Evolutionary conservation across 2,113 vertebrate species (phyloP), one percentile per base, ranked within the genome.

Genomic region (Rattus rattus): DNA sequence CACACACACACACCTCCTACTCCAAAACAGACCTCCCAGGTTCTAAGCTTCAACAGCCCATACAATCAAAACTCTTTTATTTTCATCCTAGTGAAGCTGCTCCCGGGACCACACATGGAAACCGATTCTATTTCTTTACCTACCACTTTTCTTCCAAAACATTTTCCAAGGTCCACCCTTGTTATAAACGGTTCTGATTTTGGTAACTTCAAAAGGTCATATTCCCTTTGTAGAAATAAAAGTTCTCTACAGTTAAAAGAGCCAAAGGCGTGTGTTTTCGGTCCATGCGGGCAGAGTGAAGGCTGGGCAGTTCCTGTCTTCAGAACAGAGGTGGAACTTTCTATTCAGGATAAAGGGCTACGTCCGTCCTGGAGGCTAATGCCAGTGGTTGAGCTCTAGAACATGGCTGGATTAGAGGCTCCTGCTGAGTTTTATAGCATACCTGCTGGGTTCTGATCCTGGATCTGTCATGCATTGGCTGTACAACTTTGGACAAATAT

Each of bases 11-110:
- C 52, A 14, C 72, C 49, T 59, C 87, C 52, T 30, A 89, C 69
- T 43, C 69, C 52, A 17, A 89, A 92, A 93, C 28, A 92, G 22
- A 52, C n/a, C 43, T 96, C 67, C 76, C 65, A 56, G 72, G 36
- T 22, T 75, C 20, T 7, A 70, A 75, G 19, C 26, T 14, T 54
- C 24, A 26, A 24, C 75, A 49, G 30, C 52, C 63, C 30, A 6
- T 49, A 75, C 20, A 22, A 8, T 3, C 8, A 30, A 72, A 85
- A 26, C 16, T 65, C 22, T 8, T 76, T 73, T 70, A 43, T 54
- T 36, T 2, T 43, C 84, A 17, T 76, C 28, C 43, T 22, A 49
- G 43, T 14, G 59, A 61, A 86, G 10, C 67, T 92, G 39, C 56
- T 43, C 85, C 63, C 70, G 76, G 47, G 20, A 43, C 2, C 52